Conservation (phyloP, 2,113 vertebrate genomes). For the Axis porcinus region DNA sequence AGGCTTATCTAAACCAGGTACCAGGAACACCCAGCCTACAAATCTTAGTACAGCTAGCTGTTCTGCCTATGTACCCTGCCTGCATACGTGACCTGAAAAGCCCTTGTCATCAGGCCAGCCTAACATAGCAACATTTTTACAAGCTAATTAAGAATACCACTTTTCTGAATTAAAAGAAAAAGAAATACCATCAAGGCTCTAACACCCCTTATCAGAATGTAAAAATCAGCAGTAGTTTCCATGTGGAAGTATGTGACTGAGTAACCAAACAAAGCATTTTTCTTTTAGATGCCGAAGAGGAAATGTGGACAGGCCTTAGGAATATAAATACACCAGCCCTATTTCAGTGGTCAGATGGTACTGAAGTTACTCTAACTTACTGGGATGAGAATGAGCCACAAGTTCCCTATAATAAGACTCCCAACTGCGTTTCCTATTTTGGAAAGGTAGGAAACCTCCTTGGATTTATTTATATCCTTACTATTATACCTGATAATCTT, state of each 20-base stretch:
- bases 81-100: neutral
- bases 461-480: slow-evolving; percentile 17
- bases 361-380: slow-evolving; percentile 87
- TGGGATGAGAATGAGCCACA: slow-evolving; percentile 90
- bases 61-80: neutral
- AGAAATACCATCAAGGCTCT: neutral
- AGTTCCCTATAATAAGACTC: slow-evolving; percentile 77
- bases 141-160: neutral
- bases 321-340: slow-evolving; percentile 77
- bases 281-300: slow-evolving; percentile 78
- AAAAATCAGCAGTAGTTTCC: neutral
- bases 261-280: slow-evolving; percentile 45
- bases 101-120: neutral
- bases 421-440: slow-evolving; percentile 89
- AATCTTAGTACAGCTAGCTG: neutral
- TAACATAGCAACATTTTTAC: neutral
- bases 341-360: slow-evolving; percentile 88
- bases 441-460: slow-evolving; percentile 82
- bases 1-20: neutral
- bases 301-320: slow-evolving; percentile 90
- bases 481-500: neutral
- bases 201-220: neutral
- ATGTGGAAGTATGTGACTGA: neutral
- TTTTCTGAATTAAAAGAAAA: neutral
- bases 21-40: neutral